Base-by-base conservation (phyloP, 1,140 invertebrate species). In the Ceratina australensis region DNA sequence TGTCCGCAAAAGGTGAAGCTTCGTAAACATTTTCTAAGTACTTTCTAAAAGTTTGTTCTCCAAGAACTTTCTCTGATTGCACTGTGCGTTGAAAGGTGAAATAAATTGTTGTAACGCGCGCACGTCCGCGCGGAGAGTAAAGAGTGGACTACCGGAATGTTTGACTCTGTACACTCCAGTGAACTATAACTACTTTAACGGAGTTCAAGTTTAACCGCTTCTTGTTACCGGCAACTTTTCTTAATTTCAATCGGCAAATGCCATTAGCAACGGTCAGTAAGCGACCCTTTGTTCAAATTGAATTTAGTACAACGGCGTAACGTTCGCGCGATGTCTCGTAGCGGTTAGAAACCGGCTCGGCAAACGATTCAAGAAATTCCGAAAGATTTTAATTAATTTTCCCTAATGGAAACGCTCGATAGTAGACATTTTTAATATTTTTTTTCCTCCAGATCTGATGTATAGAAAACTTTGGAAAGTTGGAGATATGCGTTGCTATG, bases 41-140 rank as follows among this genome's bases (percentile, higher is more conserved):
- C 42, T 72, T 61, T 72, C 69, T 61, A 61, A 28, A 61, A 72
- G 42, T 50, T 72, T n/a, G 42, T 59, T 59, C 13, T 24, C 57
- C 22, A 61, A 24, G 42, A 72, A 72, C 69, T 72, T 72, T 72
- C 69, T 61, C 69, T 50, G 16, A 47, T 61, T 50, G 28, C 18
- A 54, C 28, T 8, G 15, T 33, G n/a, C n/a, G 13, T 72, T 50
- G 49, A 52, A 28, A 33, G 5, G n/a, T 56, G 28, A 68, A 56
- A 57, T 56, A 56, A 68, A 68, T 57, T 68, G n/a, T 20, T 57
- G 26, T 18, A 68, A 22, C 22, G 1, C 33, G 28, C 15, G n/a
- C 12, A 52, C 18, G 18, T 52, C 50, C 28, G 28, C n/a, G 28
- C 28, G 5, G 5, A 33, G 2, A 52, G 10, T n/a, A 24, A 15